Conservation (phyloP, 2,797 vertebrate genomes). For the Danio tinwini region DNA sequence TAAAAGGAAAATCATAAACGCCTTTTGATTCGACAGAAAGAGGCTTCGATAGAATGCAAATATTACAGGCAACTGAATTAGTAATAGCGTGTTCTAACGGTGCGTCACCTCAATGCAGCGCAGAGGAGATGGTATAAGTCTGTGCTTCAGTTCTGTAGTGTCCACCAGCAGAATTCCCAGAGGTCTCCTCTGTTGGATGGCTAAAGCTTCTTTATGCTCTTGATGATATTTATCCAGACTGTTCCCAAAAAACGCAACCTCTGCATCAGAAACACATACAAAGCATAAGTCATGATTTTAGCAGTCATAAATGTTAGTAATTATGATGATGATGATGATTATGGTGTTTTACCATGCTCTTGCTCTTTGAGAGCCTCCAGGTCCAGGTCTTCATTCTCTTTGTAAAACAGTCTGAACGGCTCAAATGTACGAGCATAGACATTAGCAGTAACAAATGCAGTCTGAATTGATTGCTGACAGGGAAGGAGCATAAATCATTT, state of each 20-base stretch:
- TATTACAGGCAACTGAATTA: background rate
- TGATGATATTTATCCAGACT: conserved; percentile 81
- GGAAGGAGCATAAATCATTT: conserved; percentile 7
- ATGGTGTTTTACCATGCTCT: conserved; percentile 78
- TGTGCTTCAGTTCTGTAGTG: conserved; percentile 80
- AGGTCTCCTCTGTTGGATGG: conserved; percentile 75
- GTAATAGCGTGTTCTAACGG: conserved; percentile 35
- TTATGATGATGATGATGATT: conserved; percentile 3
- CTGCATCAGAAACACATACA: conserved; percentile 66
- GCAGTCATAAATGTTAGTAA: background rate
- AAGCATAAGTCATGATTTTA: conserved; percentile 4
- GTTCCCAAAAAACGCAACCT: conserved; percentile 79
- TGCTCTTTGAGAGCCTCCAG: conserved; percentile 74
- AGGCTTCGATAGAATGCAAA: background rate
- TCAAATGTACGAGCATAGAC: conserved; percentile 81
- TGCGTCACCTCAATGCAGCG: conserved; percentile 80
- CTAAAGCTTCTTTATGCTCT: conserved; percentile 77
- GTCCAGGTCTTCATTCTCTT: conserved; percentile 85
- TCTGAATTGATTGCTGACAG: conserved; percentile 77
- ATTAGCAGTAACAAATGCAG: conserved; percentile 79
- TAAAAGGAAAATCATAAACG: too few relatives aligned
- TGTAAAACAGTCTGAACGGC: conserved; percentile 79
- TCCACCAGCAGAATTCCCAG: conserved; percentile 86
- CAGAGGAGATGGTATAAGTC: conserved; percentile 80
- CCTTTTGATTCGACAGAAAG: background rate